Evolutionary conservation across 2,888 invertebrate genomes (phyloP), one percentile per base, ranked within the genome.

Genomic region (Meandrusa payeni): DNA sequence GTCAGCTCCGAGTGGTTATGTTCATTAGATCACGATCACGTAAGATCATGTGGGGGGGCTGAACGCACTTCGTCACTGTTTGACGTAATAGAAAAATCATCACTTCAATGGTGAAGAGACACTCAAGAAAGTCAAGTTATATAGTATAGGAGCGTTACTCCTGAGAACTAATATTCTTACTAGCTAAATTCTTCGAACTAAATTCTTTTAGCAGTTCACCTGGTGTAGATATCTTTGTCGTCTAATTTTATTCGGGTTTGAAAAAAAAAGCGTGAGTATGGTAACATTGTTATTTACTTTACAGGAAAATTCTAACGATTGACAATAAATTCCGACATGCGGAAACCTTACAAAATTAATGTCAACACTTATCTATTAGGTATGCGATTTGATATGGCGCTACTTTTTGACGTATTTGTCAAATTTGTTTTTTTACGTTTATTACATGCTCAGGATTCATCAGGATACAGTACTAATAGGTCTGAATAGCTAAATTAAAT

Each of bases 221-320:
- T n/a, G n/a, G n/a, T n/a, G n/a, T n/a, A n/a, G n/a, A n/a, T n/a
- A n/a, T n/a, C n/a, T n/a, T n/a, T n/a, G n/a, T n/a, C 15, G 7
- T 19, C 9, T 23, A 7, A 23, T 5, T 12, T 33, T 22, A n/a
- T n/a, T 11, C 0, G 5, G 11, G 3, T 11, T 15, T 15, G 15
- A 15, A 3, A 3, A 15, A 15, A 15, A 10, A 41, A 33, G 12
- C 23, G 29, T 28, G 10, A 40, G 34, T 77, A 74, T 77, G 75
- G 83, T 86, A 86, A 86, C 86, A 86, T 85, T 82, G 77, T 79
- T 77, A 80, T 85, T 86, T 85, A 81, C 74, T 85, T 83, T 83
- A 83, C 81, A 80, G 78, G 81, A 82, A n/a, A 77, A 76, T 67
- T 73, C 85, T 85, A 86, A 86, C 81, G 79, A 78, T 82, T 82